phyloP scores from a whole-genome alignment of 2,888 invertebrate species.

The Rhingia rostrata region DNA sequence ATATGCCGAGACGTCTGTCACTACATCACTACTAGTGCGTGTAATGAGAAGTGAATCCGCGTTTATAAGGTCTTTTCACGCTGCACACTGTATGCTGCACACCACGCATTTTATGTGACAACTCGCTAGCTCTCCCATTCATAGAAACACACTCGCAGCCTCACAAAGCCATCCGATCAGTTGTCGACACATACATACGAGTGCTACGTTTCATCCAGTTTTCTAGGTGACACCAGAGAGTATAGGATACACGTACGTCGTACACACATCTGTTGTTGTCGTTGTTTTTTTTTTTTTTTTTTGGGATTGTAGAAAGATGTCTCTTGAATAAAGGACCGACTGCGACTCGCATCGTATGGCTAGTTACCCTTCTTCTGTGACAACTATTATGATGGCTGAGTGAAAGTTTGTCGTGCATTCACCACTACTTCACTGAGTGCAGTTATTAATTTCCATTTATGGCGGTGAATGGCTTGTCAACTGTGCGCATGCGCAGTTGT shows the following conservation, averaged over 20 bases:
- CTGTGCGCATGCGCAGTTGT: slow-evolving; percentile 34
- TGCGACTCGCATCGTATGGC: slow-evolving; percentile 1
- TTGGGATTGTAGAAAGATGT: slow-evolving; percentile 52
- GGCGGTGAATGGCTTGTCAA: slow-evolving; percentile 64
- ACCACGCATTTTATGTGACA: slow-evolving; percentile 31
- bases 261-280: too few relatives aligned
- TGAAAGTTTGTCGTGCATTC: slow-evolving; percentile 56
- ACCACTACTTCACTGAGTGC: slow-evolving; percentile 24
- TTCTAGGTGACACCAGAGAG: slow-evolving; percentile 63
- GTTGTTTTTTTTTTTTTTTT: slow-evolving; percentile 34
- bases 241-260: background rate
- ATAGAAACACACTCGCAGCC: slow-evolving; percentile 28
- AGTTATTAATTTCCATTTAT: slow-evolving; percentile 73
- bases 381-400: slow-evolving; percentile 51
- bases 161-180: slow-evolving; percentile 8
- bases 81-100: slow-evolving; percentile 11
- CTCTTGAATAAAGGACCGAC: slow-evolving; percentile 40
- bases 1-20: slow-evolving; percentile 56
- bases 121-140: slow-evolving; percentile 49
- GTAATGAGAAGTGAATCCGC: slow-evolving; percentile 73
- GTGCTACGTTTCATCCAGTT: slow-evolving; percentile 69
- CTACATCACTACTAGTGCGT: slow-evolving; percentile 71
- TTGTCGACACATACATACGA: slow-evolving; percentile 17
- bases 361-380: slow-evolving; percentile 26
- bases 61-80: slow-evolving; percentile 68